Evolutionary conservation across 2,797 vertebrate species (phyloP).

Genomic region (Scyliorhinus canicula): DNA sequence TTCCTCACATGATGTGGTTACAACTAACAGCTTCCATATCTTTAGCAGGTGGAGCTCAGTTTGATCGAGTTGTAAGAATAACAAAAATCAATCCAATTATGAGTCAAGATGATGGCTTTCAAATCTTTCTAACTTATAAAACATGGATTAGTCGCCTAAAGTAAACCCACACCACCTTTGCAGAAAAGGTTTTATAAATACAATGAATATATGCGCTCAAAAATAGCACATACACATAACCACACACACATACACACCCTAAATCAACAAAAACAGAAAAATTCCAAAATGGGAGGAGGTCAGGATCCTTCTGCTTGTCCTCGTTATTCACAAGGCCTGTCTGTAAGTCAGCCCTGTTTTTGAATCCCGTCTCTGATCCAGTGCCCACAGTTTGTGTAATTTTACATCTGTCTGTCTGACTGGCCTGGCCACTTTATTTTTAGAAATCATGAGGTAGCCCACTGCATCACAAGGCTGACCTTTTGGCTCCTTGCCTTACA

Average conservation of each 20-base stretch:
- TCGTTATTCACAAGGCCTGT: background rate
- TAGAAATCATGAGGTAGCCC: constrained; percentile 26
- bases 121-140: background rate
- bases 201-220: background rate
- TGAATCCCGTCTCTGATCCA: background rate
- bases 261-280: background rate
- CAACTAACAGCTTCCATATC: background rate
- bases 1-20: background rate
- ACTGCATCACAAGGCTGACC: background rate
- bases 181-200: background rate
- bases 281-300: background rate
- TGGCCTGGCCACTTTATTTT: constrained; percentile 3
- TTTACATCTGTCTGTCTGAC: background rate
- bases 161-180: background rate
- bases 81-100: background rate
- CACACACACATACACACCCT: background rate
- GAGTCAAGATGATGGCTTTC: background rate
- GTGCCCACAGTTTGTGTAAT: background rate
- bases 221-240: background rate
- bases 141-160: background rate
- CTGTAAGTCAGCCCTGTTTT: background rate
- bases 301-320: background rate
- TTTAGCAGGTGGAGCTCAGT: background rate
- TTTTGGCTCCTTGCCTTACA: background rate
- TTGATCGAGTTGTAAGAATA: background rate